Conservation (phyloP, 2,888 invertebrate species). For the Chrysodeixis includens region DNA sequence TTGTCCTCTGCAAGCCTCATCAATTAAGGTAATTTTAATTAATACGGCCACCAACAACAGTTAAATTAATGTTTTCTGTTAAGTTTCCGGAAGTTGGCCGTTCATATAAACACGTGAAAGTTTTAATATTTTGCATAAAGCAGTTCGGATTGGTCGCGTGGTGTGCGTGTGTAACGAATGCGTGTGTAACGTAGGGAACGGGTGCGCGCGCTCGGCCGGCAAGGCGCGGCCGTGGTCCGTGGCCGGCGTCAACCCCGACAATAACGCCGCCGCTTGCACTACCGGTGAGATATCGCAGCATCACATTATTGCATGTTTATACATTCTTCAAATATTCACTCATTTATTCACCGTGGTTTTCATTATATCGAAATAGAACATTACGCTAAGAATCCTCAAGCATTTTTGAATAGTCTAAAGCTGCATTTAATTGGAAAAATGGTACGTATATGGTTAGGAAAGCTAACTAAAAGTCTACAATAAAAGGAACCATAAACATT, state of each 20-base stretch:
- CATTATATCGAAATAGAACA: not conserved
- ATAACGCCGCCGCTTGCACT: constrained; percentile 80
- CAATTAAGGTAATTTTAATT: too few species aligned
- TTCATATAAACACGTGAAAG: not conserved
- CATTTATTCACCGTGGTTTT: not conserved
- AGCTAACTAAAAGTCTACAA: not conserved
- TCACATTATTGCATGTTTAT: constrained; percentile 11
- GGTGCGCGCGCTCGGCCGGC: constrained; percentile 82
- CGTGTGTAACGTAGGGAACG: constrained; percentile 75
- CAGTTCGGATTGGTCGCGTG: constrained; percentile 27
- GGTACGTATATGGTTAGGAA: not conserved
- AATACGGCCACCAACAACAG: too few species aligned
- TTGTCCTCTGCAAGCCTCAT: too few species aligned
- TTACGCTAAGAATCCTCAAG: not conserved
- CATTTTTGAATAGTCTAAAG: not conserved
- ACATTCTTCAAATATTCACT: constrained; percentile 11
- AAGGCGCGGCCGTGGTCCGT: constrained; percentile 88
- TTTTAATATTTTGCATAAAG: constrained; percentile 39
- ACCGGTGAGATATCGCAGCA: constrained; percentile 77
- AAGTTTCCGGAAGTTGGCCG: too few species aligned
- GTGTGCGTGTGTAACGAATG: constrained; percentile 52
- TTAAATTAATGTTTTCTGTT: too few species aligned
- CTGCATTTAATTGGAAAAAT: not conserved
- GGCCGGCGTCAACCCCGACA: constrained; percentile 84
- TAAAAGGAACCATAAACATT: too few species aligned